Evolutionary conservation across 1,140 invertebrate species (phyloP).

Genomic region (Chironomus tepperi): DNA sequence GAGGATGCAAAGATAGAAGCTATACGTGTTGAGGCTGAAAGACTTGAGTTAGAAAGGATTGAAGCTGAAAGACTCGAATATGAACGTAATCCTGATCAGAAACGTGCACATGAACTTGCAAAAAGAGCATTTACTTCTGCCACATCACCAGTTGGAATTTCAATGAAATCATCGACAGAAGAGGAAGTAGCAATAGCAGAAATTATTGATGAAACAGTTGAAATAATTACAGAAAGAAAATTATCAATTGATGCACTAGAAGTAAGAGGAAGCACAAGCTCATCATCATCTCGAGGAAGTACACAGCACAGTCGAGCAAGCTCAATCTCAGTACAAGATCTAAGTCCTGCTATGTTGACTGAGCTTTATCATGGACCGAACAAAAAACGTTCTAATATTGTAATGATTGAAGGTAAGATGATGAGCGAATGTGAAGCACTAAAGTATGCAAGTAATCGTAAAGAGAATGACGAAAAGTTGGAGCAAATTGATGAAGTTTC

Average conservation of each 20-base stretch:
- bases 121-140: background rate
- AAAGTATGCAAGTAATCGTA: background rate
- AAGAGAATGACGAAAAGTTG: background rate
- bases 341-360: background rate
- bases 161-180: background rate
- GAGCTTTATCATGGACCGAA: slow-evolving; percentile 15
- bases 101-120: background rate
- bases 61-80: background rate
- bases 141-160: background rate
- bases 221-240: background rate
- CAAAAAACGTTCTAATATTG: background rate
- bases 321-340: background rate
- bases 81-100: background rate
- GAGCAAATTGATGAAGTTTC: background rate
- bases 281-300: background rate
- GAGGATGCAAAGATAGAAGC: background rate
- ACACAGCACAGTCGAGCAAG: background rate
- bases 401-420: slow-evolving; percentile 5
- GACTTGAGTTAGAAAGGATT: background rate
- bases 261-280: background rate
- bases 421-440: background rate
- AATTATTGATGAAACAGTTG: background rate
- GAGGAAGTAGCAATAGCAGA: background rate
- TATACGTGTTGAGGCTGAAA: background rate
- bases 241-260: background rate